Conservation (phyloP, 1,140 invertebrate genomes). For the Papilio helenus region DNA sequence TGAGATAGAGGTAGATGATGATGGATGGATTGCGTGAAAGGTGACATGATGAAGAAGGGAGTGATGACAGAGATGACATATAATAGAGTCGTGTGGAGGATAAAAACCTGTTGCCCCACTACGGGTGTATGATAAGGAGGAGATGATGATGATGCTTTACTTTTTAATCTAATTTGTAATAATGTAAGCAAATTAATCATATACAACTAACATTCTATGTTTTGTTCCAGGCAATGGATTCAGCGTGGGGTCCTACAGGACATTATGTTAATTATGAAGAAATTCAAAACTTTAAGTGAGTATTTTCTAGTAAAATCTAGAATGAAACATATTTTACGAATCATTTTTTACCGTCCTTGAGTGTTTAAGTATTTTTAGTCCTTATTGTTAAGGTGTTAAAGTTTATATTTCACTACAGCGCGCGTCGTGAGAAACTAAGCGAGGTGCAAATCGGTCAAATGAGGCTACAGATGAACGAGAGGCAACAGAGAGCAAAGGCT, state of each 20-base stretch:
- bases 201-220: neutral
- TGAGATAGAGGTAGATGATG: no score
- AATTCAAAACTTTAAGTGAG: slow-evolving; percentile 90
- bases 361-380: slow-evolving; percentile 8
- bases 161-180: no score
- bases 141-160: no score
- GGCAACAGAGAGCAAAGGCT: slow-evolving; percentile 86
- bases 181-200: no score
- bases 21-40: no score
- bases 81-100: no score
- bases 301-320: slow-evolving; percentile 39
- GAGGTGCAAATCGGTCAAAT: slow-evolving; percentile 89
- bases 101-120: no score
- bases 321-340: no score
- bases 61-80: no score
- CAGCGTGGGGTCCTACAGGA: slow-evolving; percentile 85
- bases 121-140: no score
- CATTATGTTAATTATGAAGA: slow-evolving; percentile 94
- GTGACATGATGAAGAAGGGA: no score
- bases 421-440: slow-evolving; percentile 83
- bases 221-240: slow-evolving; percentile 76
- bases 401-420: slow-evolving; percentile 53
- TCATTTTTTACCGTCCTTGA: neutral
- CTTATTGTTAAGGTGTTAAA: neutral
- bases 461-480: slow-evolving; percentile 86